Conservation (phyloP, 92 coral and sea anemone species). For the Nematostella vectensis region DNA sequence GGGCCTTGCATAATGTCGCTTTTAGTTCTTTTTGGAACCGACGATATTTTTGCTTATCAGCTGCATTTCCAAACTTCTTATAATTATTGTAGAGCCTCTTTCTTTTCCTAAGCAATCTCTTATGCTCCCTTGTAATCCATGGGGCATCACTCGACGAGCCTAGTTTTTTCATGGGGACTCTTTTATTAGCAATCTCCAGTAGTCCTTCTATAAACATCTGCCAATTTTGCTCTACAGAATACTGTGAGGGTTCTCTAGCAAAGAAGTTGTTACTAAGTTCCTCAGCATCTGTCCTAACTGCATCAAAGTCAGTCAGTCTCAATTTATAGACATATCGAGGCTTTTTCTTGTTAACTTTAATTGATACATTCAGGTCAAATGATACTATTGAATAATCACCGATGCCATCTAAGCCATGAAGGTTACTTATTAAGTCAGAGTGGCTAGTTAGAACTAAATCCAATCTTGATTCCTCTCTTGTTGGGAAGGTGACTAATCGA, state of each 20-base stretch:
- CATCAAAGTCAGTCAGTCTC: slow-evolving; percentile 32
- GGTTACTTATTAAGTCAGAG: slow-evolving; percentile 23
- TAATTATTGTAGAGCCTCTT: slow-evolving; percentile 17
- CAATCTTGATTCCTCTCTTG: slow-evolving; percentile 24
- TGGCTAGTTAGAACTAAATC: slow-evolving; percentile 30
- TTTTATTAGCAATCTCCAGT: slow-evolving; percentile 15
- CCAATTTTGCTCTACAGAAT: slow-evolving; percentile 11
- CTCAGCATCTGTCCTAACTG: slow-evolving; percentile 30
- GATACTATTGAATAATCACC: slow-evolving; percentile 36
- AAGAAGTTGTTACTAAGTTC: slow-evolving; percentile 40
- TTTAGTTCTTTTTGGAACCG: slow-evolving; percentile 24
- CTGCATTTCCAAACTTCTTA: slow-evolving; percentile 16
- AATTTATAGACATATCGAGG: slow-evolving; percentile 45
- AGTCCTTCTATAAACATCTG: slow-evolving; percentile 13
- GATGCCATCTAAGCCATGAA: slow-evolving; percentile 20
- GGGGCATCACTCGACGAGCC: slow-evolving; percentile 43
- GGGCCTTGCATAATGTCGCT: slow-evolving; percentile 31
- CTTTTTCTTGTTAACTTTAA: slow-evolving; percentile 42
- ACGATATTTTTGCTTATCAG: slow-evolving; percentile 7
- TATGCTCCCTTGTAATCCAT: slow-evolving; percentile 33
- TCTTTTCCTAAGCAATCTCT: slow-evolving; percentile 23
- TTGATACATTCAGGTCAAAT: slow-evolving; percentile 28
- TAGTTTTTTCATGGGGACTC: slow-evolving; percentile 37
- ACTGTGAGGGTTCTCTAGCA: slow-evolving; percentile 13
- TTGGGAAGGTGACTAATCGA: slow-evolving; percentile 41